Evolutionary conservation across 2,113 vertebrate species (phyloP), one percentile per base, ranked within the genome.

Genomic region (Lepus americanus): DNA sequence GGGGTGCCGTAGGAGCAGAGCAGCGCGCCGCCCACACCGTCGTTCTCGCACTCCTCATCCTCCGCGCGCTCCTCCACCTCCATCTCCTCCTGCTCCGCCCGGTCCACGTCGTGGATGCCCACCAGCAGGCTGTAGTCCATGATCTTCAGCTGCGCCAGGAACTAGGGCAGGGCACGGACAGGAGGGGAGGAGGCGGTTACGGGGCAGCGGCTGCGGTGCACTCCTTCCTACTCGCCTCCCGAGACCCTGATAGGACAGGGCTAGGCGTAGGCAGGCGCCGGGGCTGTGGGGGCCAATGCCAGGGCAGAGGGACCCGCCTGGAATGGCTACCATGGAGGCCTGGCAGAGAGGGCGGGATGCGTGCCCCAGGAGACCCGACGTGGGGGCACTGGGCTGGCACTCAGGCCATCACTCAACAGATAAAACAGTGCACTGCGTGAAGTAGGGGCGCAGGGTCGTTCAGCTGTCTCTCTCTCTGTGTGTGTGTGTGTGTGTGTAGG

Each of bases 111-210:
- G 0, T 99, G 99, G 97, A 99, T 99, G 51, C 99, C 99, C 79
- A 99, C 99, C 92, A 99, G 98, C 61, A 99, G 98, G 94, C 99
- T 99, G 97, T 99, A 99, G 98, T 99, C 99, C 99, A 99, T 99
- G 96, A 99, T 99, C 98, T 99, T 99, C 94, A 99, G 98, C 94
- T 99, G 99, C 31, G 99, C 99, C 92, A 99, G 94, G 82, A 99
- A 99, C 99, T 99, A 90, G 5, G 66, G 53, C 33, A 31, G 55
- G 0, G 7, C 55, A 9, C 0, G 2, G 8, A 10, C 27, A 31
- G 33, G 63, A 55, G 3, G 31, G 39, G n/a, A 88, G 81, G 78
- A 44, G 92, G 88, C 11, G 22, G 81, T 44, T 44, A 44, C 44
- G 44, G 44, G 39, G 44, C 44, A 7, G 44, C 44, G 5, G 44